Base-by-base conservation (phyloP, 1,140 invertebrate species). In the Sycophaga agraensis region DNA sequence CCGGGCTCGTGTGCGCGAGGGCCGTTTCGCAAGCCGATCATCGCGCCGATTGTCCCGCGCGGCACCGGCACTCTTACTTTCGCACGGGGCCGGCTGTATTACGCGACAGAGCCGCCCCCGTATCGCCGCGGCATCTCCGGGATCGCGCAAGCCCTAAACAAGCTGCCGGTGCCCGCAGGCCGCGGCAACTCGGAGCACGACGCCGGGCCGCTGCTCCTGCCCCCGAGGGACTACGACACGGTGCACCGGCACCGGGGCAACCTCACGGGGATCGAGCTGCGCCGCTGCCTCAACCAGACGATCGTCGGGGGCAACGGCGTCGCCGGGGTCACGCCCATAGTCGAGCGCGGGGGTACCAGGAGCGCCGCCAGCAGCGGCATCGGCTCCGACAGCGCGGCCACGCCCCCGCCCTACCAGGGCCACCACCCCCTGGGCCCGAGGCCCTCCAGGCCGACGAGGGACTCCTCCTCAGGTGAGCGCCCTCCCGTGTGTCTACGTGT, bases 221-320 rank as follows among this genome's bases (percentile, higher is more conserved):
- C 96, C 1, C 94, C 95, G 0, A 86, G 93, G 40, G 96, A 97
- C 77, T 98, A 97, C 78, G 95, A 97, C 73, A 93, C 91, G 1
- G 88, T 91, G 7, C 90, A 92, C 69, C 82, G 93, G 55, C 88
- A 89, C 59, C 90, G 91, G 58, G 93, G 92, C 1, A 93, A 92
- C 72, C 77, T 92, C n/a, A 86, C 85, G 26, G 90, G 89, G 35
- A 92, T 93, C 51, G 91, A 93, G 70, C 81, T 88, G 16, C 74
- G 91, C 14, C 81, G 90, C 48, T 91, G 88, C 63, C 75, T 89
- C 22, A 90, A 89, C 69, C 78, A 86, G 61, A 89, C 86, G 60
- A 89, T 91, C 34, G 89, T 90, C 4, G 88, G 89, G 49, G 73
- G 73, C 19, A 77, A 74, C 57, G 75, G 73, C 6, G 61, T 54